A percentile compares a stretch with the other conserved stretches of the same genome.
Conservation (phyloP, 2,797 vertebrate species). For the Eurystomus glaucurus region DNA sequence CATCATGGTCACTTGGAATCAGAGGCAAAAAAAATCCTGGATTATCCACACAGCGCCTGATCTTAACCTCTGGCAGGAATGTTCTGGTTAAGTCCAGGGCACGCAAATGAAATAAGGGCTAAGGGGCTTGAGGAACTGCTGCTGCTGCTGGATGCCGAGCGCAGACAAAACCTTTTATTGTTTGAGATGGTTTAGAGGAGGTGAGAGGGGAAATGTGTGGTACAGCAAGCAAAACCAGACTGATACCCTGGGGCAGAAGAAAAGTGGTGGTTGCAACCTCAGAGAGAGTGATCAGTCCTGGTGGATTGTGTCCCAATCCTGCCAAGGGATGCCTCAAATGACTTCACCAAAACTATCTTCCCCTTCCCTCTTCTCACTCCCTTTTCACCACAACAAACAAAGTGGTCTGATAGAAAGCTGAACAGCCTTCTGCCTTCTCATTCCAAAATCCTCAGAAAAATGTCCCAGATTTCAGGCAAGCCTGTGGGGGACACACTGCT, state of each 20-base stretch:
- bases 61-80: slow-evolving; percentile 56
- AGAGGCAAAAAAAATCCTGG: background rate
- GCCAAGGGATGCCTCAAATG: background rate
- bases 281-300: rapidly evolving
- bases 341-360: background rate
- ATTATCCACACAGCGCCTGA: background rate
- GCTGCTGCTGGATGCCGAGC: background rate
- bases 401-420: background rate
- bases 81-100: slow-evolving; percentile 50
- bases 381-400: background rate
- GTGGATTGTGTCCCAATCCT: background rate
- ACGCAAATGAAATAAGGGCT: background rate
- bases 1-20: background rate
- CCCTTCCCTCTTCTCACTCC: background rate
- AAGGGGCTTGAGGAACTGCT: slow-evolving; percentile 30
- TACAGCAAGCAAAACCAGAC: background rate
- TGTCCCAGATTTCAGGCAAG: background rate
- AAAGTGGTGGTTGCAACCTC: background rate
- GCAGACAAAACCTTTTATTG: slow-evolving; percentile 6
- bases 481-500: rapidly evolving
- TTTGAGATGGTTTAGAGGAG: background rate
- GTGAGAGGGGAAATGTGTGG: background rate
- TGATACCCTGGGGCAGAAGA: background rate
- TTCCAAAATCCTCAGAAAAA: background rate
- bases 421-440: background rate